Conservation (phyloP, 1,140 invertebrate genomes). For the Drosophila watanabei region DNA sequence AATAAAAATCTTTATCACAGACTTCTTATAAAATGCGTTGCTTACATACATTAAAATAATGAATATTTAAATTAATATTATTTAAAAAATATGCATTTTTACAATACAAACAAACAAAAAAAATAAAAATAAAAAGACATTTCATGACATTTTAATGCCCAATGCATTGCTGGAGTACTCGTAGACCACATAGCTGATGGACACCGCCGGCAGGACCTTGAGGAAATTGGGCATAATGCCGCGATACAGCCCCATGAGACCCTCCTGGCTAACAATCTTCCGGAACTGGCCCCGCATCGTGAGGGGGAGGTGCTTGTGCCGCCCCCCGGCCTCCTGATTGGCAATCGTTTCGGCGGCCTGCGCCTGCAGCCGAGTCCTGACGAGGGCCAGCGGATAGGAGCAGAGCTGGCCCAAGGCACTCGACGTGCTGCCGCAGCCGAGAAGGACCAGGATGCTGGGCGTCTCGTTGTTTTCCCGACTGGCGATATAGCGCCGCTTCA, state of each 20-base stretch:
- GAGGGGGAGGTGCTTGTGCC: slow-evolving; percentile 62
- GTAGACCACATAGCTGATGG: slow-evolving; percentile 98
- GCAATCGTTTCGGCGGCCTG: slow-evolving; percentile 87
- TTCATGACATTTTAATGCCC: slow-evolving; percentile 85
- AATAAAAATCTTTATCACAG: slow-evolving; percentile 9
- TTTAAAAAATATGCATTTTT: slow-evolving; percentile 9
- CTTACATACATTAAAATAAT: neutral
- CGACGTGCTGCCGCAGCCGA: slow-evolving; percentile 96
- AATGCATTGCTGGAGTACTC: slow-evolving; percentile 88
- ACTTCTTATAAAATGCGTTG: slow-evolving; percentile 24
- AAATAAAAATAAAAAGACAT: slow-evolving; percentile 15
- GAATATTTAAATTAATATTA: too few species aligned
- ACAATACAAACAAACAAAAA: neutral
- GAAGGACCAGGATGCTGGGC: slow-evolving; percentile 92
- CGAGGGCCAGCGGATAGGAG: slow-evolving; percentile 98
- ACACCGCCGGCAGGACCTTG: slow-evolving; percentile 95
- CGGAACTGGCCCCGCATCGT: slow-evolving; percentile 93
- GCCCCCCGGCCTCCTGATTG: slow-evolving; percentile 55
- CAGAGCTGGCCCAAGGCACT: slow-evolving; percentile 98
- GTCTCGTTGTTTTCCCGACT: slow-evolving; percentile 89
- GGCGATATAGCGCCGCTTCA: slow-evolving; percentile 94
- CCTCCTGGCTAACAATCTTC: slow-evolving; percentile 95
- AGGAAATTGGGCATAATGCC: slow-evolving; percentile 99
- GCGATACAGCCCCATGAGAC: slow-evolving; percentile 95
- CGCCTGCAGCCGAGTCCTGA: slow-evolving; percentile 97